Evolutionary conservation across 2,797 vertebrate species (phyloP), one percentile per base, ranked within the genome.

Genomic region (Peromyscus aztecus): DNA sequence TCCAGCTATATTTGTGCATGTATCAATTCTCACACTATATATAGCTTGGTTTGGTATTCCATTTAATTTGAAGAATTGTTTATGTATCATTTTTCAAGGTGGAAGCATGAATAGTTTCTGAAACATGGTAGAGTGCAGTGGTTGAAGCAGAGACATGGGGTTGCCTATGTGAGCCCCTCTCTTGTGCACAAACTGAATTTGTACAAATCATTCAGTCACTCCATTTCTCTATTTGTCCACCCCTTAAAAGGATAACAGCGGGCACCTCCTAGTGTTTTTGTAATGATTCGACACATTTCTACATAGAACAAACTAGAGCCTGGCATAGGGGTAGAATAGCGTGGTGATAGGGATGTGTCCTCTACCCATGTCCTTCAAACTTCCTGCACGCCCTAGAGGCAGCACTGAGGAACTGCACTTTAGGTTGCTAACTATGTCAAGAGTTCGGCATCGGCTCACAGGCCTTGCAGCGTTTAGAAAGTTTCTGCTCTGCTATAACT

Each of bases 41-140:
- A 83, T 96, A 82, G 37, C 73, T 78, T 94, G 24, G 85, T 83
- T 96, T 65, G 40, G 37, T 90, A 95, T 93, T 71, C 80, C n/a
- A 63, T 84, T 97, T 94, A 55, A 83, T 73, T 88, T 93, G 80
- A 75, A 80, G 16, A 75, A n/a, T 92, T 91, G 76, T 85, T 93
- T 87, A 71, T 63, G 9, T 21, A 75, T 90, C 63, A 57, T 43
- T 57, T 91, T 94, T 4, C n/a, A 94, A 78, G 86, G 65, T 40
- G 52, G 46, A 92, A 19, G 10, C 61, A 29, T n/a, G 84, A 88
- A 9, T 86, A 78, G 63, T 92, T 93, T 92, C 59, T 76, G 73
- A 89, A 89, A 34, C 31, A 23, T 52, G 73, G 14, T 31, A 10
- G 12, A 14, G 0, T 37, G 7, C 2, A 29, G n/a, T 57, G 31